Percentiles rank a stretch among this genome's conserved stretches.
Conservation (phyloP, 2,113 vertebrate genomes). For the Sapajus apella region DNA sequence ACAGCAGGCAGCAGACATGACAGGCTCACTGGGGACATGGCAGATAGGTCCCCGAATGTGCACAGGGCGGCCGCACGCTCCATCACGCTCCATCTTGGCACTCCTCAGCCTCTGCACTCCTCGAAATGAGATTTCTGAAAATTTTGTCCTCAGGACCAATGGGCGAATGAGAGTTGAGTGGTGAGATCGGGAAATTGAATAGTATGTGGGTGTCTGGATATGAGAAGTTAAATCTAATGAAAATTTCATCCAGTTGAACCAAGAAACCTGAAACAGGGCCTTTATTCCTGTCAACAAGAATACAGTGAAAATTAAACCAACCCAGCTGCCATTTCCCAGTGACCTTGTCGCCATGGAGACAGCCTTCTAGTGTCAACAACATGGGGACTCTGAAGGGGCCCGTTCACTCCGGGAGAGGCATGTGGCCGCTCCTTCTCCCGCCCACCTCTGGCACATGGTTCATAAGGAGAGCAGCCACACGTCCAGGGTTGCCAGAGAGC, state of each 20-base stretch:
- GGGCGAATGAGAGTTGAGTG: not conserved
- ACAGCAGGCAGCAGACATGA: not conserved
- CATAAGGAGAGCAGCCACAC: not conserved
- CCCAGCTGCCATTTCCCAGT: conserved; percentile 70
- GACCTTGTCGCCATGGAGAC: conserved; percentile 84
- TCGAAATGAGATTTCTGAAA: not conserved
- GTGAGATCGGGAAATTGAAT: conserved; percentile 41
- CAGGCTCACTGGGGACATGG: accelerated
- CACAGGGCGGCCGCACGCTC: accelerated
- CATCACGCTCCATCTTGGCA: accelerated
- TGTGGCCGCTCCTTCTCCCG: accelerated
- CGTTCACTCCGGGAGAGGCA: not conserved
- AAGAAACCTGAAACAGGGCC: conserved; percentile 75
- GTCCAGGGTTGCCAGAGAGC: not conserved
- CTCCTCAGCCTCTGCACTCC: not conserved
- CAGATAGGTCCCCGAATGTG: accelerated
- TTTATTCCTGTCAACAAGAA: conserved; percentile 76
- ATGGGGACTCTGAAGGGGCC: not conserved
- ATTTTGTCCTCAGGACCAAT: not conserved
- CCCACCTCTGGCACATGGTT: accelerated
- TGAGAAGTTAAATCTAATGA: conserved; percentile 68
- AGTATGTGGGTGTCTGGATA: conserved; percentile 60
- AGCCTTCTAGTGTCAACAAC: conserved; percentile 69
- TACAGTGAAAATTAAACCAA: conserved; percentile 64
- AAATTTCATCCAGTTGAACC: conserved; percentile 71